Evolutionary conservation across 2,797 vertebrate species (phyloP), one percentile per base, ranked within the genome.

Genomic region (Crenichthys baileyi): DNA sequence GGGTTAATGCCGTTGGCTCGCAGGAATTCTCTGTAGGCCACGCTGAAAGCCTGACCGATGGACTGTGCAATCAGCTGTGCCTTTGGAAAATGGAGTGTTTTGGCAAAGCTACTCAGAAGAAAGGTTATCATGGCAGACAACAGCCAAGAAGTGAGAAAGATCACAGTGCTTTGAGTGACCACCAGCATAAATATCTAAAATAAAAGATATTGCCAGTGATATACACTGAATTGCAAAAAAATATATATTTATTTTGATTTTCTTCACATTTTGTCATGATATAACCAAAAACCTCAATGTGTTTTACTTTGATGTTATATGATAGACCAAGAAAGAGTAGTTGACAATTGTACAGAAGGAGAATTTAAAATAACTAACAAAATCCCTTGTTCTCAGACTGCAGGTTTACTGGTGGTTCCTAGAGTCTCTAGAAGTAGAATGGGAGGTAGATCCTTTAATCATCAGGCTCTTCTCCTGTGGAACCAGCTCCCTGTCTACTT

Each of bases 31-130:
- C 98, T 97, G 90, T 99, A 99, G 91, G 98, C 98, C 93, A 99
- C 98, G 0, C 98, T 99, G 91, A 99, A 99, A 74, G 98, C 98
- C 94, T 99, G 98, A 76, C 98, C 98, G 0, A 99, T 99, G 81
- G 98, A 99, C 95, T 99, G 98, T 82, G 98, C 98, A 31, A 99
- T 99, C 85, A 99, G 97, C 90, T 99, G 98, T 0, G 98, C 98
- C 98, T 99, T 82, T 20, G 67, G 90, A 83, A 84, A 76, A 76
- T 72, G 73, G 53, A 88, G 82, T 8, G 51, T 89, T 83, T 73
- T 53, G 86, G 78, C 77, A 41, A 90, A 87, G 90, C 78, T 41
- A 83, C 86, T 91, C 73, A 90, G 83, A 51, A 83, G 65, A 85
- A 80, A 90, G 79, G 73, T 61, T 81, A 86, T 85, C 71, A 67